Evolutionary conservation across 2,797 vertebrate species (phyloP), one percentile per base, ranked within the genome.

Genomic region (Rhyacichthys aspro): DNA sequence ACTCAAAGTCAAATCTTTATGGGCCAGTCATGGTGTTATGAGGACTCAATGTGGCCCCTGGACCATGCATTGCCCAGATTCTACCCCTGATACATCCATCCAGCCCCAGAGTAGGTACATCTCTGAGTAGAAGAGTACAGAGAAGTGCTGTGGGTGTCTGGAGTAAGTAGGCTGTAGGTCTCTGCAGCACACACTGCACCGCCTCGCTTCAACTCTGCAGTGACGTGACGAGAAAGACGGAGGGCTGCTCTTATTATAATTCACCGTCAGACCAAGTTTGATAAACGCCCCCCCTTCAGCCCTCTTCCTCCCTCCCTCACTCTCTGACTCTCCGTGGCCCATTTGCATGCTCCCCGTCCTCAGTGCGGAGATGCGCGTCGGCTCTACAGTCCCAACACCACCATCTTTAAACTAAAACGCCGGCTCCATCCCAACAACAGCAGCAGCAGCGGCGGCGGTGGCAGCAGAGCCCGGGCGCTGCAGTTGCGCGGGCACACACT

Each of bases 191-290:
- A 58, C 50, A 63, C 82, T 80, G 63, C 74, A 62, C 77, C 56
- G 68, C 59, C 82, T 74, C 79, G 57, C 72, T 71, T 72, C 67
- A 84, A 84, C 78, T 89, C 88, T 85, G 91, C 90, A 91, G 88
- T 87, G 85, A 85, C 82, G 86, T 63, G 85, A 74, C 64, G 80
- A 83, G 66, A 80, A 79, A 77, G 79, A 80, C 63, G 59, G 82
- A 78, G 80, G 87, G 86, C 89, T 88, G 91, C 91, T 89, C 90
- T 79, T 93, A 90, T 93, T 93, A 90, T 90, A 83, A 86, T 88
- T 92, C 91, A 91, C 91, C 92, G 91, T 94, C 92, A 92, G 91
- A 91, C 88, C 93, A 95, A 96, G 91, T 95, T 95, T 89, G 91
- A 93, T 94, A 93, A 91, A 92, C 93, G 90, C 83, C 88, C 89